Conservation (phyloP, 2,797 vertebrate genomes). For the Furcifer pardalis region DNA sequence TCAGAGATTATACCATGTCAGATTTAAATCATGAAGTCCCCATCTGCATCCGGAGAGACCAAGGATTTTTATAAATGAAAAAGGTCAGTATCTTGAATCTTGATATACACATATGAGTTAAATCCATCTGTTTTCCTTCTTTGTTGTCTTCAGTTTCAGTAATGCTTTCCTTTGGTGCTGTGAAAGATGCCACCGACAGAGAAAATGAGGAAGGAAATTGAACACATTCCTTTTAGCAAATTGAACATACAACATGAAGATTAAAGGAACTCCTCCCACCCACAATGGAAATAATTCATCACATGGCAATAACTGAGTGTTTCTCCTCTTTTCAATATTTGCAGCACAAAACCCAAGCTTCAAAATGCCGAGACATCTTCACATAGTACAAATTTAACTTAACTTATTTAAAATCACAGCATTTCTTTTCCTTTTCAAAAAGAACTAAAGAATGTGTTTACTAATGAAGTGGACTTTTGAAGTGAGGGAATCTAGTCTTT, state of each 20-base stretch:
- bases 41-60: no score
- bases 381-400: slow-evolving; percentile 38
- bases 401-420: slow-evolving; percentile 62
- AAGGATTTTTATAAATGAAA: no score
- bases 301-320: background rate
- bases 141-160: background rate
- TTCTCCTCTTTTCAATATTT: slow-evolving; percentile 44
- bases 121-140: background rate
- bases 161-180: background rate
- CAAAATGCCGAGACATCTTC: slow-evolving; percentile 30
- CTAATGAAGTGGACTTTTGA: slow-evolving; percentile 77
- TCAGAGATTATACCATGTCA: background rate
- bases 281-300: slow-evolving; percentile 7
- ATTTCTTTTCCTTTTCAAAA: slow-evolving; percentile 52
- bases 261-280: background rate
- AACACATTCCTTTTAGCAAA: background rate
- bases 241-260: background rate
- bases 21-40: background rate
- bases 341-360: slow-evolving; percentile 43
- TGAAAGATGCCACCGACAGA: background rate
- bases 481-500: slow-evolving; percentile 70
- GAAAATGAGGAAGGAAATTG: background rate
- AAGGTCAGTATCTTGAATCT: no score
- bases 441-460: slow-evolving; percentile 70
- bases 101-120: no score